Evolutionary conservation across 2,888 invertebrate species (phyloP), one percentile per base, ranked within the genome.

Genomic region (Apamea epomidion): DNA sequence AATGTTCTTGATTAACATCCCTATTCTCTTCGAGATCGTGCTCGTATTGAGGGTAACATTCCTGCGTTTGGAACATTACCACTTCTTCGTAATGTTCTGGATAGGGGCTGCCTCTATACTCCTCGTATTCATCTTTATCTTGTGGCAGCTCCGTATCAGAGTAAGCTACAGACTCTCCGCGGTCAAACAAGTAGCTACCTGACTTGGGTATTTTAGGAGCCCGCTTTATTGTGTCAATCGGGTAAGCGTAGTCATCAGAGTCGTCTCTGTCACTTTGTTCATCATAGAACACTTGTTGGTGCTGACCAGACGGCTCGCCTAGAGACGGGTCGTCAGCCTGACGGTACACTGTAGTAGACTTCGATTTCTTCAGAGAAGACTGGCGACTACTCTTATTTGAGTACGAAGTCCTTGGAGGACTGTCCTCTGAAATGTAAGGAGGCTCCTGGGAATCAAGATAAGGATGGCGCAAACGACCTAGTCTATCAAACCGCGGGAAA

Each of bases 401-500:
- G 88, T 96, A 96, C 8, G 96, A 96, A 62, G 93, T 84, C 71
- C 97, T 92, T n/a, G 97, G 97, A 67, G 96, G 96, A 85, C 96
- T 96, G 60, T 97, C 96, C 69, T 97, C 97, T 60, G 97, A 95
- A 48, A 95, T 95, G 81, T 95, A 97, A 2, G 94, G 91, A 51
- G 97, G 96, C 88, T 97, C 96, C 85, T 97, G 97, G 16, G 97
- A 94, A 87, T 97, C 97, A 2, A 97, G 94, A 84, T 97, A 97
- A 0, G 97, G 97, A 90, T 97, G 97, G 71, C 97, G 95, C 79
- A 97, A 92, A 81, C 98, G 97, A 65, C 98, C 97, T 64, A 98
- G 90, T 69, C 98, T 97, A 91, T 98, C 97, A 85, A 97, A 98
- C 60, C 97, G 95, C 32, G 98, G 98, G 85, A 98, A 98, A 32